Evolutionary conservation across 1,140 invertebrate species (phyloP), one percentile per base, ranked within the genome.

Genomic region (Plutomurus gul): DNA sequence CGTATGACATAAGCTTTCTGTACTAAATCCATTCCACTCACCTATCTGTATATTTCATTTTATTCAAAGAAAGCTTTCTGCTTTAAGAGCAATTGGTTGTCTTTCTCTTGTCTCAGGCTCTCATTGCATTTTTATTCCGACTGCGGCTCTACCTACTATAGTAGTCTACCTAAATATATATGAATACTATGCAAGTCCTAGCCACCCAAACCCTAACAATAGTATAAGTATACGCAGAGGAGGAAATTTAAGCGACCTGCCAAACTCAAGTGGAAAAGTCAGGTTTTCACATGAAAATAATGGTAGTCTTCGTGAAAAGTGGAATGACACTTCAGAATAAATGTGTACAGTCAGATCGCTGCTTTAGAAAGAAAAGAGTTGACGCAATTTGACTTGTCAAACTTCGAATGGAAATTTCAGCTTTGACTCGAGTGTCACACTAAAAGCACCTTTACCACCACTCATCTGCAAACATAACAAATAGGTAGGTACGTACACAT

Each of bases 341-440:
- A 65, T 30, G 56, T 65, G 56, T 33, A 36, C 30, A 65, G 56
- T 65, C 56, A 65, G 56, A 65, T 65, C 30, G 56, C 36, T 30
- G 27, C 51, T 65, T 33, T 65, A 33, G 56, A 65, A 36, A 65
- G 56, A 16, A 65, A 65, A 65, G 56, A 65, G 25, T 65, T 65
- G 56, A 65, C 56, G 56, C 36, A 65, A 65, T 65, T 65, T 65
- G 56, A 65, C 56, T 65, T 65, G 56, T 65, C 56, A 65, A 65
- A 11, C 36, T 36, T 18, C 56, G 27, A 65, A 65, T 65, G 56
- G 56, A 65, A 30, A 33, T 65, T 65, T 65, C 36, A 36, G 56
- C 30, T 30, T 65, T 65, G 56, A 65, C 56, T 65, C 27, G 27
- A 25, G 36, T 30, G n/a, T 65, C 25, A 25, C 13, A 65, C 56